Evolutionary conservation across 2,797 vertebrate genomes (phyloP), one percentile per base, ranked within the genome.

Genomic region (Euthynnus affinis): DNA sequence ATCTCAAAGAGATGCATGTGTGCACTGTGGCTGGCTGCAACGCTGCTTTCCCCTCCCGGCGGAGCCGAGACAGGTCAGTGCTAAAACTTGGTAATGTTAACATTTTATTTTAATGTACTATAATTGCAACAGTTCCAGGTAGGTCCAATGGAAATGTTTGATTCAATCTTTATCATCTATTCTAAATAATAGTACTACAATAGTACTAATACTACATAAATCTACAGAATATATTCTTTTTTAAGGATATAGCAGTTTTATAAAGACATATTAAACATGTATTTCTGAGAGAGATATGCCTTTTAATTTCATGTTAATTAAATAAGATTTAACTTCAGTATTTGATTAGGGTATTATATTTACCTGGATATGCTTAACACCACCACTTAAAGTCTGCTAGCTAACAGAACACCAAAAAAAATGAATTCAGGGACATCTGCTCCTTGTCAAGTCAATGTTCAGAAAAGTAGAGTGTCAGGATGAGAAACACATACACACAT

Each of bases 1-100:
- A 99, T 94, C 97, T 99, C 89, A 99, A 99, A 95, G 98, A 99
- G 96, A 99, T 99, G 98, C 98, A 99, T 23, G 97, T 99, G 93
- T 99, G 98, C 93, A 99, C 98, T 6, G 98, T 99, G 90, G 96
- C 98, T 71, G 98, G 98, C 88, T 99, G 98, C 95, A 99, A 99
- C 0, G 98, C 98, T 86, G 98, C 98, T 65, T 99, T 99, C 91
- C 98, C 98, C 70, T 99, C 98, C 76, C 96, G 98, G 88, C 96
- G 98, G 90, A 99, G 98, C 96, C 95, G 98, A 97, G 98, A 99
- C 96, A 99, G 98, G 98, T 99, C 94, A 98, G 98, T 97, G 34
- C 61, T 59, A 75, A 4, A 76, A 34, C 9, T 75, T 68, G 29
- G 42, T 66, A 51, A 76, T 75, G 29, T 66, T 74, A 52, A 13